Evolutionary conservation across 1,140 invertebrate species (phyloP), one percentile per base, ranked within the genome.

Genomic region (Triops cancriformis): DNA sequence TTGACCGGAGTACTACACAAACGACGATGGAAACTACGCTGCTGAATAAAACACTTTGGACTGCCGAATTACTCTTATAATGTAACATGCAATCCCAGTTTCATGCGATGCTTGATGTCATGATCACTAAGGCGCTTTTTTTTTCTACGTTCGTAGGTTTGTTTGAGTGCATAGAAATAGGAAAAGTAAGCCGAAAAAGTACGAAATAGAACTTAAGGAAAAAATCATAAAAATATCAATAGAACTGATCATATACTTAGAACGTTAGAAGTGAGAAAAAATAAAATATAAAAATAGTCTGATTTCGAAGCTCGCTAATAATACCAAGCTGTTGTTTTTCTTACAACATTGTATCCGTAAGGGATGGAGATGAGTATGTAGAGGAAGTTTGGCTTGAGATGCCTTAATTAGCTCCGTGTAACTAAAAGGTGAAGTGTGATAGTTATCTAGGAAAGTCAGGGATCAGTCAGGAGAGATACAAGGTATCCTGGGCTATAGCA

Each of bases 401-500:
- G 6, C 18, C 51, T 18, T 64, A 23, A 64, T 64, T 64, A 64
- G 14, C 45, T 64, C 45, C 45, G 45, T 64, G 5, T n/a, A 64
- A 1, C 51, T 64, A 64, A 64, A 64, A 64, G 51, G 18, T 18
- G 51, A 64, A 64, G 51, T 64, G 51, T 64, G 51, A 64, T 23
- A 64, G 51, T 64, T 64, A 18, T 64, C 51, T 64, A 23, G 51
- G n/a, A 64, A 64, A 64, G 51, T 64, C 51, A 64, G 51, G 51
- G 51, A 64, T 64, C 51, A 64, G 51, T 64, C 51, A 18, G 9
- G 14, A 6, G 3, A 6, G 23, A 64, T 23, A 64, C 18, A n/a
- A 64, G 14, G 7, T 1, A 37, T 64, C 23, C 23, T 64, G 18
- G 51, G 9, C 51, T 64, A n/a, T 64, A 64, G 51, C 51, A 64